Conservation (phyloP, 1,140 invertebrate genomes). For the Leptonema lineaticorne region DNA sequence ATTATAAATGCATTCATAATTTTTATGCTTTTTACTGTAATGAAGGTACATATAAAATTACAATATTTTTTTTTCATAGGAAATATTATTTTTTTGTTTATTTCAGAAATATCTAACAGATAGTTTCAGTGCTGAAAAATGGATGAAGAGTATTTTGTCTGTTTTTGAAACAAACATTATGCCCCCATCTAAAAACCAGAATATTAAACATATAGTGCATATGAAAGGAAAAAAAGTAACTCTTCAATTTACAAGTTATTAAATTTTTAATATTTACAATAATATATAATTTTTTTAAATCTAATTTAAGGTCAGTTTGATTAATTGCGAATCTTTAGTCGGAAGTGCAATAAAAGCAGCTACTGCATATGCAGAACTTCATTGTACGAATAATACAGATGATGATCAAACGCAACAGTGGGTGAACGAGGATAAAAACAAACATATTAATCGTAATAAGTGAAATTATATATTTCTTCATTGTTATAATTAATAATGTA, state of each 20-base stretch:
- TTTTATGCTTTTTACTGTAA: no score
- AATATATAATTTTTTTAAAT: background rate
- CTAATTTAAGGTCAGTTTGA: constrained; percentile 50
- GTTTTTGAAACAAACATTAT: constrained; percentile 44
- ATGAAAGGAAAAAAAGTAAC: constrained; percentile 43
- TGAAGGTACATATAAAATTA: no score
- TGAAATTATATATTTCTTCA: background rate
- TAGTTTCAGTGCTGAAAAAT: constrained; percentile 47
- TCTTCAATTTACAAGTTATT: constrained; percentile 3
- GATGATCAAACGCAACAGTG: constrained; percentile 10
- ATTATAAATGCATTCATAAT: no score
- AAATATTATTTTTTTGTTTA: background rate
- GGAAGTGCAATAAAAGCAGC: constrained; percentile 51
- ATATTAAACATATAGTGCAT: constrained; percentile 32
- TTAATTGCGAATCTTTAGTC: constrained; percentile 53
- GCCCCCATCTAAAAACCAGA: constrained; percentile 21
- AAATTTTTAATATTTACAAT: constrained; percentile 1
- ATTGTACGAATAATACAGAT: constrained; percentile 16
- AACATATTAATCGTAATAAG: constrained; percentile 21
- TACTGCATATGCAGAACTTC: constrained; percentile 44
- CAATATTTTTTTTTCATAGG: no score
- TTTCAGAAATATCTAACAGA: constrained; percentile 43
- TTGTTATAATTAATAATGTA: background rate
- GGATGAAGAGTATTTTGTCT: constrained; percentile 46
- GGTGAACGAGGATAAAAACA: constrained; percentile 28